Evolutionary conservation across 64 coral and sea anemone genomes (phyloP), one percentile per base, ranked within the genome.

Genomic region (Porites lutea): DNA sequence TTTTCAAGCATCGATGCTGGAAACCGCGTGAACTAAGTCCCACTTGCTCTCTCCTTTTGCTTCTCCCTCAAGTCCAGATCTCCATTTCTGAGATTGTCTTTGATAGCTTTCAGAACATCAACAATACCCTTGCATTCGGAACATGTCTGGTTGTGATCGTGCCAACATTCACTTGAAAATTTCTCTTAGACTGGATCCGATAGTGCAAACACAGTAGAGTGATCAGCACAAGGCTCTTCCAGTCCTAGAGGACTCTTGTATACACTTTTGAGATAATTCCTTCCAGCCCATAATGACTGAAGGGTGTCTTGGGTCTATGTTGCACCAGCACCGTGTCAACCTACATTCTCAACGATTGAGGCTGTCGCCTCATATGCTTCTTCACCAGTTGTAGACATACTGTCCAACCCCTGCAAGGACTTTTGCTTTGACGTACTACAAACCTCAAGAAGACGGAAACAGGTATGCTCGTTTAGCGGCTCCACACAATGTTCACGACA

Each of bases 171-270:
- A 68, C 55, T 10, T 51, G 74, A 88, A 78, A 93, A 82, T 64
- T 88, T 16, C 52, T 79, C 62, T 82, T 82, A 7, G 7, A n/a
- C 22, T 53, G 59, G 59, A 78, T 86, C 71, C 74, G 58, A 86
- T 63, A 87, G 82, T 58, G 84, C 92, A 65, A 88, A 93, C 37
- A 88, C 67, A 55, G 75, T 93, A 22, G 77, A 94, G 45, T 94
- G 92, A 89, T 94, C 86, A 18, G 68, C 65, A 77, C 92, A 94
- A 8, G 27, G 86, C 20, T 94, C 92, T 4, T 88, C 76, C 48
- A 86, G 92, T 46, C 92, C 86, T 8, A 94, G 48, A 66, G 82
- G 86, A 55, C 92, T 88, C 60, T 93, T 81, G 44, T 89, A 94
- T 78, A 45, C 46, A 15, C 92, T 57, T 83, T 94, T 94, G 8